A percentile compares a stretch with the other conserved stretches of the same genome.
phyloP scores from a whole-genome alignment of 2,888 invertebrate genomes.

The Cancer borealis region DNA sequence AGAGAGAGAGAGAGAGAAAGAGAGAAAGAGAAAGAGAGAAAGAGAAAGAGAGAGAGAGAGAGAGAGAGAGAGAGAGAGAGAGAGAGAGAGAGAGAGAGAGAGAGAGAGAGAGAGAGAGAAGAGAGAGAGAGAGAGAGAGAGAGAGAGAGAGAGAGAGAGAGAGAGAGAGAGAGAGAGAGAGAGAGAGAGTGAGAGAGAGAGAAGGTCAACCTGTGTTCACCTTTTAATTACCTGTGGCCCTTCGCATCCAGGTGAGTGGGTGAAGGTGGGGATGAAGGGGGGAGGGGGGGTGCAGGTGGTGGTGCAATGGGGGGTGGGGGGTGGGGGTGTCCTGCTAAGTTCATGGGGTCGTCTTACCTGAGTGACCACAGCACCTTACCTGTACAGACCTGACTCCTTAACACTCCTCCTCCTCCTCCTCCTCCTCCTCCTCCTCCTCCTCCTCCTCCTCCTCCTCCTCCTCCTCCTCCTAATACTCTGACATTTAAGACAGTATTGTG shows the following conservation, averaged over 20 bases:
- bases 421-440: slow-evolving; percentile 40
- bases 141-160: too few species aligned
- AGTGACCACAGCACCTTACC: slow-evolving; percentile 6
- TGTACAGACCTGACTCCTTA: neutral
- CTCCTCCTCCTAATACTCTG: slow-evolving; percentile 1
- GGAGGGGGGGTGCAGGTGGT: neutral
- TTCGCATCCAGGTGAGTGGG: neutral
- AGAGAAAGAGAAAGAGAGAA: neutral
- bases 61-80: too few species aligned
- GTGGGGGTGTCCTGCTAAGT: neutral
- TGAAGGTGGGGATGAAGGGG: neutral
- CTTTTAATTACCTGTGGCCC: neutral
- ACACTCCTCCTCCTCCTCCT: slow-evolving; percentile 2
- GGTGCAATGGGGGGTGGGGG: neutral
- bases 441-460: slow-evolving; percentile 29
- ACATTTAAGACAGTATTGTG: neutral
- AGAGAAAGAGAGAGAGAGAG: neutral
- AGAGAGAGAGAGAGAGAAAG: neutral
- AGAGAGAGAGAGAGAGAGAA: too few species aligned
- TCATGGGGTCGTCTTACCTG: slow-evolving; percentile 14
- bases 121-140: too few species aligned
- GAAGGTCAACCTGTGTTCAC: neutral
- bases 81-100: too few species aligned
- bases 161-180: too few species aligned
- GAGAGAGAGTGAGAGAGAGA: too few species aligned